Conservation (phyloP, 2,113 vertebrate species). For the Canis aureus region DNA sequence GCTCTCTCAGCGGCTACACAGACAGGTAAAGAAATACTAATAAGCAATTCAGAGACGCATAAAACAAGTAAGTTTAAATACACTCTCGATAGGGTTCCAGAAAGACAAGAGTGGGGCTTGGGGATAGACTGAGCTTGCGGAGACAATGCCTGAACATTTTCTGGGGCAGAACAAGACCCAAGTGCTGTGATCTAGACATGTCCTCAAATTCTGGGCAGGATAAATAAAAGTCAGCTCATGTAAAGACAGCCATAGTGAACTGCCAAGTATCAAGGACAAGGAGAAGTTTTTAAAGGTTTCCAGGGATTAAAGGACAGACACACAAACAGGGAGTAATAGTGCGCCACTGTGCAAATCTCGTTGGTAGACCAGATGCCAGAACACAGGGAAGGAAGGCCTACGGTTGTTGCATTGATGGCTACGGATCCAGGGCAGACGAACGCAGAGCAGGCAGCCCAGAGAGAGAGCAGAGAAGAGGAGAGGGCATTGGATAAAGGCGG, state of each 20-base stretch:
- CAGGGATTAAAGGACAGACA: background rate
- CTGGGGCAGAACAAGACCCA: background rate
- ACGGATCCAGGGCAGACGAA: rapidly evolving
- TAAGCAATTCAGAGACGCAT: rapidly evolving
- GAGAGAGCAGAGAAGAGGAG: rapidly evolving
- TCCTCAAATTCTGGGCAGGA: background rate
- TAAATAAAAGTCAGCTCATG: background rate
- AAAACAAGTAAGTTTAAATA: background rate
- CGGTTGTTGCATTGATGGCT: rapidly evolving
- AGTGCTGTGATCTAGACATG: background rate
- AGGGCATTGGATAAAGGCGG: rapidly evolving
- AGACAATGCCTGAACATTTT: rapidly evolving
- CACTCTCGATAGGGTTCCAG: rapidly evolving
- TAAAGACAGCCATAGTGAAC: background rate
- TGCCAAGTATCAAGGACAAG: background rate
- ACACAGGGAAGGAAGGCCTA: rapidly evolving
- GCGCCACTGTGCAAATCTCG: rapidly evolving
- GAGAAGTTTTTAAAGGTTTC: background rate
- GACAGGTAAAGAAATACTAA: background rate
- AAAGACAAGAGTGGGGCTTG: rapidly evolving
- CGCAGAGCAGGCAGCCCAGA: background rate
- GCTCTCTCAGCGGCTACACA: background rate
- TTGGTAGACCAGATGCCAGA: background rate
- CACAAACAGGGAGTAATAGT: rapidly evolving
- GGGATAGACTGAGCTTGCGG: rapidly evolving